Evolutionary conservation across 2,113 vertebrate species (phyloP), one percentile per base, ranked within the genome.

Genomic region (Meleagris gallopavo): DNA sequence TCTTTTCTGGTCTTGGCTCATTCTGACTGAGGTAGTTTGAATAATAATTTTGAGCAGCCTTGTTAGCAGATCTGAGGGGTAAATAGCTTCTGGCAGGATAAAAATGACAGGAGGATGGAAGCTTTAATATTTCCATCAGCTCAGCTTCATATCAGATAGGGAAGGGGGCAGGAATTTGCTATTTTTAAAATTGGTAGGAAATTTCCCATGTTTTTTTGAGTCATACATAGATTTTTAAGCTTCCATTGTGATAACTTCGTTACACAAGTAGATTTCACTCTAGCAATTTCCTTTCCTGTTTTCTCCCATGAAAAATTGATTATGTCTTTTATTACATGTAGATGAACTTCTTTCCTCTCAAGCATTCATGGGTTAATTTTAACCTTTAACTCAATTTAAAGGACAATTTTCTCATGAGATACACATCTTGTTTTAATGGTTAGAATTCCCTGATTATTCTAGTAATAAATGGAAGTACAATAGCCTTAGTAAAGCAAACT

Each of bases 361-460:
- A 65, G 3, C 81, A 48, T 57, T 94, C 48, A 30, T 3, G 82
- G 24, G 34, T 90, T 71, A 61, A 66, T 94, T 91, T 95, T 90
- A 90, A 77, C 19, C 27, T 88, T 22, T 45, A 90, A 84, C 32
- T 92, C 61, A 57, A 4, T 84, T 84, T 94, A 84, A 72, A 88
- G 24, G 32, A 58, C 25, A 75, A 0, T 62, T 93, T 95, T 96
- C 83, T 81, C 74, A 92, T 90, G 81, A 92, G 95, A 95, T 93
- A 95, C 3, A 15, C 48, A 96, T 95, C 95, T 92, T 84, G 48
- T 17, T 86, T 70, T 62, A 94, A 79, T 93, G n/a, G 79, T 54
- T 30, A 84, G 48, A 95, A 75, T 92, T 88, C 29, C 64, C 21
- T 81, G 41, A 32, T 95, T 89, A 89, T 90, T 90, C 41, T 81